Conservation (phyloP, 2,888 invertebrate species). For the Drosophila gaucha region DNA sequence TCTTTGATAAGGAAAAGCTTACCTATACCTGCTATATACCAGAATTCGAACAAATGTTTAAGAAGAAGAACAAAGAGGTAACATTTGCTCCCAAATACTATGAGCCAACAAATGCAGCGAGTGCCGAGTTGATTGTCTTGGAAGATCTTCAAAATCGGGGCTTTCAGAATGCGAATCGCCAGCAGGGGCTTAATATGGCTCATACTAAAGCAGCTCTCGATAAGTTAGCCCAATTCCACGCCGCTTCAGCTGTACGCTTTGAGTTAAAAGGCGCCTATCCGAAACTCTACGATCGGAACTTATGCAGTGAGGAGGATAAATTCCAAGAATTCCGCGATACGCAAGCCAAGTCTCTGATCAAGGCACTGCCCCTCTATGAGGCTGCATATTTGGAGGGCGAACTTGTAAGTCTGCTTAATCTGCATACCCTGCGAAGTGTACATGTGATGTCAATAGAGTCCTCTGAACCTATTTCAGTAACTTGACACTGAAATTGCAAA, state of each 20-base stretch:
- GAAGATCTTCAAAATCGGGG: constrained; percentile 75
- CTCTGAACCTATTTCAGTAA: too few relatives aligned
- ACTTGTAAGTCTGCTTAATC: constrained; percentile 59
- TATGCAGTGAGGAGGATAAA: constrained; percentile 57
- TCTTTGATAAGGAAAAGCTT: constrained; percentile 81
- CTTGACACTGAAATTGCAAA: too few relatives aligned
- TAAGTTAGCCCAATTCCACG: constrained; percentile 85
- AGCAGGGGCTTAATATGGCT: constrained; percentile 81
- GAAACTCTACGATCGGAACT: constrained; percentile 60
- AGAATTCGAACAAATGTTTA: constrained; percentile 76
- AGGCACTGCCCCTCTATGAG: constrained; percentile 47
- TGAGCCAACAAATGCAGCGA: constrained; percentile 15
- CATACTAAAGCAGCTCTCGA: constrained; percentile 83
- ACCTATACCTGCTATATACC: constrained; percentile 75
- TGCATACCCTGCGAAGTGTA: too few relatives aligned
- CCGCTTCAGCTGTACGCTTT: constrained; percentile 84
- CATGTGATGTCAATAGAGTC: too few relatives aligned
- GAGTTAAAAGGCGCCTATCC: constrained; percentile 74
- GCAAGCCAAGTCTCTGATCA: constrained; percentile 44
- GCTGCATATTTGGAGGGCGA: constrained; percentile 50
- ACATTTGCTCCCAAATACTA: constrained; percentile 72
- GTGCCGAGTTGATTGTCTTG: constrained; percentile 67
- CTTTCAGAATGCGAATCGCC: constrained; percentile 68
- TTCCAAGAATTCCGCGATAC: constrained; percentile 53
- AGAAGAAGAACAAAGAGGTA: constrained; percentile 48